phyloP scores from a whole-genome alignment of 2,888 invertebrate species.

The Agrotis puta region DNA sequence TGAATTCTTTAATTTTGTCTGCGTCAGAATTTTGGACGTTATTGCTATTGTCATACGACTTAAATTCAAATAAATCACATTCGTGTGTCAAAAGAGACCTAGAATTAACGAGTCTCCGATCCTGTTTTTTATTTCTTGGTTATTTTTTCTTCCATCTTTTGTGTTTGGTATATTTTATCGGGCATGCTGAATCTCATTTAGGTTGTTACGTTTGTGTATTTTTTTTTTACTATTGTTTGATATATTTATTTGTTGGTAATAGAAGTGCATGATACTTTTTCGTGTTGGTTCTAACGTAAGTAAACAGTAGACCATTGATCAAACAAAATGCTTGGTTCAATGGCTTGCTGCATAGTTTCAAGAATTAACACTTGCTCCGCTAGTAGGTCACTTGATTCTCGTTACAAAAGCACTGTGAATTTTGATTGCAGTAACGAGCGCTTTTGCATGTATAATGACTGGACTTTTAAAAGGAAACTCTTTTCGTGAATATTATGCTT shows the following conservation, averaged over 20 bases:
- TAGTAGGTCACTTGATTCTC: conserved; percentile 50
- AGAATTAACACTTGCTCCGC: conserved; percentile 69
- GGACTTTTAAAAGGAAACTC: conserved; percentile 27
- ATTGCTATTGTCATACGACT: conserved; percentile 56
- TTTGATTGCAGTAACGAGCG: conserved; percentile 44
- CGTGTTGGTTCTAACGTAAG: conserved; percentile 17
- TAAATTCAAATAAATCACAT: conserved; percentile 60
- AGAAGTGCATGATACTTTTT: conserved; percentile 24
- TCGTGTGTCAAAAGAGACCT: conserved; percentile 60
- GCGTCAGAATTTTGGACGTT: conserved; percentile 60
- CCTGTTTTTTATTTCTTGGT: conserved; percentile 54
- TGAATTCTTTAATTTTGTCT: conserved; percentile 48
- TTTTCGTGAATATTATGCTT: conserved; percentile 29
- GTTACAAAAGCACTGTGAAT: conserved; percentile 45
- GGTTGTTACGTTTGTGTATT: conserved; percentile 36
- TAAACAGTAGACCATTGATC: conserved; percentile 56
- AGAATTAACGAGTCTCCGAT: conserved; percentile 66
- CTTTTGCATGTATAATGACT: conserved; percentile 47
- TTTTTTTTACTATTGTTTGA: conserved; percentile 29
- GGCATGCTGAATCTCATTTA: conserved; percentile 57
- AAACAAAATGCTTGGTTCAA: conserved; percentile 64
- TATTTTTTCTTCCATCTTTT: conserved; percentile 57
- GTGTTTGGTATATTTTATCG: conserved; percentile 59
- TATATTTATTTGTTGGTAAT: conserved; percentile 23
- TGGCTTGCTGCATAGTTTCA: conserved; percentile 73